Evolutionary conservation across 2,113 vertebrate species (phyloP), one percentile per base, ranked within the genome.

Genomic region (Ramphastos sulfuratus): DNA sequence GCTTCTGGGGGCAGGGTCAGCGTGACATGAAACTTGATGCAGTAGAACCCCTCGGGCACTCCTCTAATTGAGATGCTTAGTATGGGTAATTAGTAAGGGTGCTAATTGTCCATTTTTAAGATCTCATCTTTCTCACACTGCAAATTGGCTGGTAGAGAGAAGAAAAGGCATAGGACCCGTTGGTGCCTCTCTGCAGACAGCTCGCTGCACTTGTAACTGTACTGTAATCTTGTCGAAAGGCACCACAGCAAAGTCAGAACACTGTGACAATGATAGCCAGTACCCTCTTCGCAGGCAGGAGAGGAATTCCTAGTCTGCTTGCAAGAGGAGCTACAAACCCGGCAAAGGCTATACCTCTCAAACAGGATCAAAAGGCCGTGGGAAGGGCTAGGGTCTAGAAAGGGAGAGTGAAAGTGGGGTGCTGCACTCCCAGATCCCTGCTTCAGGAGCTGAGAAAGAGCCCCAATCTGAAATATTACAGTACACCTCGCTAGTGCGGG

Each of bases 11-110:
- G 18, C 48, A 88, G 79, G 61, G 67, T 16, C 67, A 71, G 35
- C 61, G 21, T 13, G 7, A 0, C 31, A 3, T 0, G 6, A 74
- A 81, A 20, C 54, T 33, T 55, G n/a, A 76, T 2, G 0, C 1
- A 56, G 46, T 69, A 78, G 52, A 80, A 30, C 39, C 87, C 79
- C 76, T 89, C 2, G 4, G 82, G 92, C 90, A 80, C 55, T 66
- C 48, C 77, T 86, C 54, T 94, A 92, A 96, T 72, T 86, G 90
- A 83, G 61, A 64, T 4, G 12, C 69, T 94, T 86, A 86, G 31
- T 50, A 35, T 2, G 1, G 42, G 55, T 96, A 94, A 86, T 96
- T 95, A 96, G 82, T 54, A 69, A 92, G 58, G 85, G 58, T 1
- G 9, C 65, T 93, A 93, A 93, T 35, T 79, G 91, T 90, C 95